These are phyloP conservation scores for Dinomys branickii DNA, from an alignment of 2,113 vertebrate species.

Conservation along the genomic window DNA sequence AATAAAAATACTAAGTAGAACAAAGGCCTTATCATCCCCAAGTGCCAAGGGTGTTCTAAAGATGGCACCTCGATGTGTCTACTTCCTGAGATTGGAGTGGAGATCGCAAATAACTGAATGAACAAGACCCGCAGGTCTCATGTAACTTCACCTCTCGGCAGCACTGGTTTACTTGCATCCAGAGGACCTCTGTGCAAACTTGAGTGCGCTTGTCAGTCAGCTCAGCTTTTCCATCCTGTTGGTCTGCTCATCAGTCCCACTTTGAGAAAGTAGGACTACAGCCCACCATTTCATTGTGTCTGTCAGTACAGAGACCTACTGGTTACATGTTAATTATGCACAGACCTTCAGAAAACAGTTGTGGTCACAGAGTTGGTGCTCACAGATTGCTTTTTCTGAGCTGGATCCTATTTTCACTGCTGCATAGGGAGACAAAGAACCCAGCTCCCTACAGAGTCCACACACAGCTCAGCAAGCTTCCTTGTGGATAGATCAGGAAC, in stretches of 20 bases:
- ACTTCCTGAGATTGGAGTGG: background rate
- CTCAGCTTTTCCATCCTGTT: background rate
- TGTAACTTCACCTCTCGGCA: background rate
- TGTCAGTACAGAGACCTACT: too few species aligned
- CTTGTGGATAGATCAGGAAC: background rate
- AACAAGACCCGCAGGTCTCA: fast-evolving
- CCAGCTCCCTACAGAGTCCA: background rate
- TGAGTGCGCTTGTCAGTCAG: fast-evolving
- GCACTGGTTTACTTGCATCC: fast-evolving
- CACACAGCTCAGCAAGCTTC: background rate
- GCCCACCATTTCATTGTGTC: too few species aligned
- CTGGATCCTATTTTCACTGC: background rate
- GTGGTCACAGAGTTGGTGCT: too few species aligned
- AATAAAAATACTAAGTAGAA: background rate
- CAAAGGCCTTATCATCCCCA: background rate
- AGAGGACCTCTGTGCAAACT: background rate
- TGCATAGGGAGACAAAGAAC: too few species aligned
- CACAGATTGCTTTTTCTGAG: background rate
- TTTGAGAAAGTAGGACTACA: background rate
- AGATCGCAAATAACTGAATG: background rate
- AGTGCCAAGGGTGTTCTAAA: background rate
- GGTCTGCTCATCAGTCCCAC: background rate
- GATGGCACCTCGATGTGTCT: background rate
- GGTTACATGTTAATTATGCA: background rate
- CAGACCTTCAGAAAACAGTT: background rate